These are phyloP conservation scores for Heliconius erato DNA, from an alignment of 2,888 invertebrate species.

Conservation along the genomic window DNA sequence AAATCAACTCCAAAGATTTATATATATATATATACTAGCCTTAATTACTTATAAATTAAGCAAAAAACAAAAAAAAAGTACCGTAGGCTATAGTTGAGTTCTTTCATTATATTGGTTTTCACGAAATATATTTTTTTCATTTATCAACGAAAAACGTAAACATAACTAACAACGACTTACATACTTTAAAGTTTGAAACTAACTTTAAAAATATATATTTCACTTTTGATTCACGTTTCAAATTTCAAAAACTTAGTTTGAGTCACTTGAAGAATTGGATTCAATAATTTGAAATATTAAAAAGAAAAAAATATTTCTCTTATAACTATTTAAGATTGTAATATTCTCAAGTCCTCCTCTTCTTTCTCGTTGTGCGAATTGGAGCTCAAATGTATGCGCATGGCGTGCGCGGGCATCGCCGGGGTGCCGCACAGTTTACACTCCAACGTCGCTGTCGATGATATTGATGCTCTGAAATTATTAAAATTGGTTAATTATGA, in stretches of 20 bases:
- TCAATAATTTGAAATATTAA: background rate
- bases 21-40: background rate
- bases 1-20: background rate
- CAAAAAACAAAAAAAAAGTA: background rate
- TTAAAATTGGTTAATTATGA: background rate
- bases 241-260: background rate
- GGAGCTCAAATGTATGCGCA: slow-evolving; percentile 84
- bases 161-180: background rate
- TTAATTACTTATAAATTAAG: background rate
- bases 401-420: slow-evolving; percentile 72
- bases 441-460: slow-evolving; percentile 62
- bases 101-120: background rate
- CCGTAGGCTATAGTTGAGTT: background rate
- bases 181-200: background rate
- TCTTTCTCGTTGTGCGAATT: slow-evolving; percentile 77
- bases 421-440: slow-evolving; percentile 81
- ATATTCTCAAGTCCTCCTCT: slow-evolving; percentile 70
- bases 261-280: background rate
- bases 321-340: slow-evolving; percentile 60
- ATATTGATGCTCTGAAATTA: slow-evolving; percentile 64
- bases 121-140: background rate
- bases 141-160: background rate
- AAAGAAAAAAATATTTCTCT: background rate
- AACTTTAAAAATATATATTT: background rate
- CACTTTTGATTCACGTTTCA: background rate